Conservation (phyloP, 1,140 invertebrate genomes). For the Pectinophora gossypiella region DNA sequence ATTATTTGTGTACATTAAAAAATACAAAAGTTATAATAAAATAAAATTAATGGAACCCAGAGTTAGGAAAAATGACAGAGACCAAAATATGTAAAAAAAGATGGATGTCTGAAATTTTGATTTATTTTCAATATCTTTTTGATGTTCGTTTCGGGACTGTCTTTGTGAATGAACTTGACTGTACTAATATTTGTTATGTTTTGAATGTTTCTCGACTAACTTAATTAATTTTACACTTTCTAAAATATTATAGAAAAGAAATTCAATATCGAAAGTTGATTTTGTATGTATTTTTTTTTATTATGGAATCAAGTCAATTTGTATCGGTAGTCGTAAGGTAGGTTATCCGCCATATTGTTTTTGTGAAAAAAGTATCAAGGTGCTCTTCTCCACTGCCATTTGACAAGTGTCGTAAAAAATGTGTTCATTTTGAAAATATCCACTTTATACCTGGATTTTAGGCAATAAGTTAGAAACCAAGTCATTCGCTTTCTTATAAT, state of each 20-base stretch:
- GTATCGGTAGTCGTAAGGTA: background rate
- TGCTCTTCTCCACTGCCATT: background rate
- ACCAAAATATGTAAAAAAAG: too few species aligned
- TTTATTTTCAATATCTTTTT: too few species aligned
- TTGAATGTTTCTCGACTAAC: too few species aligned
- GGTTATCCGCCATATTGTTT: background rate
- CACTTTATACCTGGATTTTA: slow-evolving; percentile 2
- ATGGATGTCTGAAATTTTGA: too few species aligned
- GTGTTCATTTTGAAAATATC: slow-evolving; percentile 1
- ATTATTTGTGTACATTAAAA: too few species aligned
- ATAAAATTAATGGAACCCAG: too few species aligned
- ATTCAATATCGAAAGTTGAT: background rate
- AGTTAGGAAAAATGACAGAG: too few species aligned
- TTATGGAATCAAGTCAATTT: background rate
- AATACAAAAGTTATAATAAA: too few species aligned
- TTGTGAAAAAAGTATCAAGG: background rate
- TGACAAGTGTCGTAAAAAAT: slow-evolving; percentile 1
- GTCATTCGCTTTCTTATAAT: background rate
- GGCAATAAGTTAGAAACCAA: background rate
- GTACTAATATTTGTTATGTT: too few species aligned
- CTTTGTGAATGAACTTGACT: too few species aligned
- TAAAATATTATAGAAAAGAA: background rate
- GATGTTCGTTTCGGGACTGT: too few species aligned
- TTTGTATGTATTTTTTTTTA: background rate
- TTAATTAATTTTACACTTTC: background rate